These are phyloP conservation scores for Cactoblastis cactorum DNA, from an alignment of 2,888 invertebrate species.

Conservation along the genomic window DNA sequence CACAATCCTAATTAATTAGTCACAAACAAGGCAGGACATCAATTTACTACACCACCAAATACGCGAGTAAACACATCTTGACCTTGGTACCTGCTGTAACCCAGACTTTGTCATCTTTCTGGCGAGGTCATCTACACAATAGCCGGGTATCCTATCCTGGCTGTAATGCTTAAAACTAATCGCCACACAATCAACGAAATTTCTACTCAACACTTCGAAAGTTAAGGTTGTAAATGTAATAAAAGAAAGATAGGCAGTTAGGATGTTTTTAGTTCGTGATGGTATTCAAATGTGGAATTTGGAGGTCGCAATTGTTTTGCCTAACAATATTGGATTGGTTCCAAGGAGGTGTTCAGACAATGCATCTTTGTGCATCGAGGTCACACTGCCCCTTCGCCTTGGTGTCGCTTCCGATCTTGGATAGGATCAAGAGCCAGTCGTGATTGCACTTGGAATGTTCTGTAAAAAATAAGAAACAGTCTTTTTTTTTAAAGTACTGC, in stretches of 20 bases:
- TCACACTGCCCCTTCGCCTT: constrained; percentile 59
- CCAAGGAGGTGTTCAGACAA: constrained; percentile 67
- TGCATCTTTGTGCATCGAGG: constrained; percentile 77
- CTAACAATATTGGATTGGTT: constrained; percentile 75
- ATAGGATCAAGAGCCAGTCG: neutral
- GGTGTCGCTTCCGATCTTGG: constrained; percentile 46
- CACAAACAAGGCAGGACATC: constrained; percentile 21
- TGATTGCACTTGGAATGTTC: neutral
- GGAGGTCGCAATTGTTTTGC: constrained; percentile 66
- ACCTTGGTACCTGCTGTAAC: constrained; percentile 57
- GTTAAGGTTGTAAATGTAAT: neutral
- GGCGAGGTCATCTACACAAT: constrained; percentile 65
- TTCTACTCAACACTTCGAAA: constrained; percentile 13
- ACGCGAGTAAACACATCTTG: constrained; percentile 42
- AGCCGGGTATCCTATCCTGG: constrained; percentile 58
- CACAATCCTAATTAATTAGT: neutral
- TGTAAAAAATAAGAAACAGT: neutral
- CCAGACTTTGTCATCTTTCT: constrained; percentile 65
- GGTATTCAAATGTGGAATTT: constrained; percentile 73
- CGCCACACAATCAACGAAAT: constrained; percentile 29
- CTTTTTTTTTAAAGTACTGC: no score
- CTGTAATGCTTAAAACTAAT: constrained; percentile 56
- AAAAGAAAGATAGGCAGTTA: constrained; percentile 25
- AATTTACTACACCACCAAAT: constrained; percentile 38
- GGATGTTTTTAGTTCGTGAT: constrained; percentile 27